phyloP scores from a whole-genome alignment of 2,113 vertebrate genomes.

The Sitta europaea region DNA sequence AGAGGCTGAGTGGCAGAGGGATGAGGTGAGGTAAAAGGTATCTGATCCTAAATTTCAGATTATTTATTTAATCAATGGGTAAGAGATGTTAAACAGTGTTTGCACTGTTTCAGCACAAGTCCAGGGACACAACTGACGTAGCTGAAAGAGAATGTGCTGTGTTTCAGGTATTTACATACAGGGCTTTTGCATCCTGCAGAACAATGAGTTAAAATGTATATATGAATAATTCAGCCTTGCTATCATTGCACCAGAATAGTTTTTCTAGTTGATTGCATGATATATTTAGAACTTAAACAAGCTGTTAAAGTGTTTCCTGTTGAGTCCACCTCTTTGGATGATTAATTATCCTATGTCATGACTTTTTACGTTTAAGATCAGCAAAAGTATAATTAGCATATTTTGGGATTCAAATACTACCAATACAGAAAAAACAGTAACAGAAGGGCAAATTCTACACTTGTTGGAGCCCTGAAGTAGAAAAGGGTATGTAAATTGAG shows the following conservation, averaged over 20 bases:
- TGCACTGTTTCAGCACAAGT: neutral
- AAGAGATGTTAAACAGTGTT: neutral
- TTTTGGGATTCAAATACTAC: neutral
- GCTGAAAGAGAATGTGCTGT: neutral
- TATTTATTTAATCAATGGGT: neutral
- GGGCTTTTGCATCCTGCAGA: neutral
- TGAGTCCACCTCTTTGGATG: neutral
- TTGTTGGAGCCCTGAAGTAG: neutral
- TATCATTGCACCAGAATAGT: neutral
- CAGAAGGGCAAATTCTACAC: neutral
- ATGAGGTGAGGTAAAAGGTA: neutral
- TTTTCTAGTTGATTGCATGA: neutral
- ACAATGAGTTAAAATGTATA: neutral
- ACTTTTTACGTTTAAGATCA: neutral
- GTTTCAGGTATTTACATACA: neutral
- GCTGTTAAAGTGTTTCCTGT: neutral
- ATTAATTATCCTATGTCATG: neutral
- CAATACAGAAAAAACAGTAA: neutral
- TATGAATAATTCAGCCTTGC: neutral
- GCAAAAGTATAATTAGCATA: neutral
- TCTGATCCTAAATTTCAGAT: neutral
- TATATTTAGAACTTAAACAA: neutral
- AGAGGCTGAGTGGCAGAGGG: neutral
- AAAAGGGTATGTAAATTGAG: neutral
- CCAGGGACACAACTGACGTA: neutral